Base-by-base conservation (phyloP, 1,140 invertebrate genomes). In the Neodiprion virginianus region DNA sequence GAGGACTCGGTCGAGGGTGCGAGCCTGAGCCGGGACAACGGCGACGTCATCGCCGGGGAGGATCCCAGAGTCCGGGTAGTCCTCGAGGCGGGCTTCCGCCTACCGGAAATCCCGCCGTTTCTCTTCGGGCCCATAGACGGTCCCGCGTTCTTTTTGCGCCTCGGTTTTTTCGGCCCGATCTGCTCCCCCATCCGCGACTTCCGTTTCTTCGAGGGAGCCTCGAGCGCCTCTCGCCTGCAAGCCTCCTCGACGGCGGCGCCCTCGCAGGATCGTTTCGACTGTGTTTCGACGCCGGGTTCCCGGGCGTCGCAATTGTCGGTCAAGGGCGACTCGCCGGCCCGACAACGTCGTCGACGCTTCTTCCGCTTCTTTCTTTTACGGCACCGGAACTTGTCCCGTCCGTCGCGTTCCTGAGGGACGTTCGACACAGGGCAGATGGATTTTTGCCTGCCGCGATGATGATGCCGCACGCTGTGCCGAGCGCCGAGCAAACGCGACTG, bases 381-480 rank as follows among this genome's bases (percentile, higher is more conserved):
- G 47, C 11, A 79, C 75, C 48, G 84, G 84, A 9, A 82, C 79
- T 8, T 81, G 71, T 47, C 79, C 67, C 69, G 79, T 72, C 17
- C 77, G 73, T 72, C 79, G 77, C 47, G 79, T 70, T 69, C 80
- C 77, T 67, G 84, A 79, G 69, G 80, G 79, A 69, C 78, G 21
- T 1, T 28, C 67, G 76, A 65, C 23, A 73, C 69, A 68, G 9
- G 48, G 8, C 50, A 28, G 28, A 50, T 69, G 66, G 48, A 23
- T 48, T 76, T 71, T 8, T 73, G 73, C 12, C 76, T 79, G 48
- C 75, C 76, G 48, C 79, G 80, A 71, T 82, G 83, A 28, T 83
- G 83, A 73, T 86, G 86, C 21, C 86, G 84, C 1, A 87, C 79
- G 65, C 79, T 82, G 78, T 87, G 86, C n/a, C 83, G 76, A 0